Evolutionary conservation across 2,113 vertebrate species (phyloP), one percentile per base, ranked within the genome.

Genomic region (Deroptyus accipitrinus): DNA sequence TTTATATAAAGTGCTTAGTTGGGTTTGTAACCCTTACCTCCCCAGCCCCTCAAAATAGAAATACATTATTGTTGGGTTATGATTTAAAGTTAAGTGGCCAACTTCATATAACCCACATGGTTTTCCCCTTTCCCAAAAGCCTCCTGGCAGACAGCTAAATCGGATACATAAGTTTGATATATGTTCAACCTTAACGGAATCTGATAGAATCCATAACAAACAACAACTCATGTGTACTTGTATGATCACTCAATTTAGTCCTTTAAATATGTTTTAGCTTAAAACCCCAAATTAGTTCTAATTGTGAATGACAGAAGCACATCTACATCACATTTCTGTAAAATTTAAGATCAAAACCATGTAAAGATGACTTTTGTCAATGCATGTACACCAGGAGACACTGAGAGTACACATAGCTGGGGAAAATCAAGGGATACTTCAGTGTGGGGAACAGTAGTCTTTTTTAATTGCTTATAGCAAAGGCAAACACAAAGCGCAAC

Each of bases 81-180:
- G 33, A 57, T 57, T 57, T 7, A n/a, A 57, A 57, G 20, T n/a
- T 57, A n/a, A 22, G 54, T 57, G 11, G 24, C 17, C n/a, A 74
- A 13, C 14, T 35, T 74, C 25, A 33, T 35, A 17, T 35, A 88
- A 52, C 13, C 52, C 1, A 0, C 15, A n/a, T 51, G 6, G 14
- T 63, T 51, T 62, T 73, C 33, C 7, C 8, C n/a, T 35, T 35
- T 69, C n/a, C 42, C 27, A 28, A 37, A 46, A 91, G 37, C 30
- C n/a, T 79, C 7, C 37, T 33, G 20, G 30, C 42, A 57, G 37
- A 69, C 1, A 0, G 42, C 27, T 42, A 37, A 46, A 44, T 35
- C 1, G 2, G 33, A 78, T 16, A 27, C 3, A 33, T 62, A 46
- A 51, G 25, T 10, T 37, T 59, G 69, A 22, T 3, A 0, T 11